Conservation (phyloP, 2,888 invertebrate genomes). For the Athalia circularis region DNA sequence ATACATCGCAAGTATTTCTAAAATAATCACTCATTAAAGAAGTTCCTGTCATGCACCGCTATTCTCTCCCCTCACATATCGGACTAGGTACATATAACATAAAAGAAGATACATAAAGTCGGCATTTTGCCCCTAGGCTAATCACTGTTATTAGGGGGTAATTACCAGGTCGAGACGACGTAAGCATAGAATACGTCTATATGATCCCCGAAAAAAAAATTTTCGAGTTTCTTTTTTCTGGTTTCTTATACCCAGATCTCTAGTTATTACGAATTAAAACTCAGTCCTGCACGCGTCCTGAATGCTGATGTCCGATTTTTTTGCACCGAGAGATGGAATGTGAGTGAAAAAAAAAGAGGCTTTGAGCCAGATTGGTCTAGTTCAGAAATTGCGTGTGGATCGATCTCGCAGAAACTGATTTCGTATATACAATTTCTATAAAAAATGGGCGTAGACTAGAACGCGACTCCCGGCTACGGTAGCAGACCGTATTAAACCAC, state of each 20-base stretch:
- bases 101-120: slow-evolving; percentile 21
- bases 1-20: neutral
- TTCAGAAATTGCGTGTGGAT: slow-evolving; percentile 1
- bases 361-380: no score
- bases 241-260: slow-evolving; percentile 1
- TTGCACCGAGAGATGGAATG: slow-evolving; percentile 46
- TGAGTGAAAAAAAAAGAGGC: no score
- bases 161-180: slow-evolving; percentile 24
- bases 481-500: slow-evolving; percentile 17
- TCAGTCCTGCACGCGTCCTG: slow-evolving; percentile 33
- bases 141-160: slow-evolving; percentile 52
- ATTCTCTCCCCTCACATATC: neutral
- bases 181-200: neutral
- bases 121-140: slow-evolving; percentile 40
- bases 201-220: neutral
- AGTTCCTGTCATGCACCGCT: neutral
- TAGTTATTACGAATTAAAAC: slow-evolving; percentile 34
- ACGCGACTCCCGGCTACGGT: slow-evolving; percentile 25
- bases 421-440: slow-evolving; percentile 18
- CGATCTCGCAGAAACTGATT: slow-evolving; percentile 2
- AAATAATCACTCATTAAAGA: slow-evolving; percentile 41
- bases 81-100: neutral
- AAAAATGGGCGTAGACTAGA: slow-evolving; percentile 38
- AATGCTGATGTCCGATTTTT: slow-evolving; percentile 59
- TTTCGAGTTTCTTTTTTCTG: neutral